Evolutionary conservation across 2,113 vertebrate genomes (phyloP).

Genomic region (Urocitellus parryii): DNA sequence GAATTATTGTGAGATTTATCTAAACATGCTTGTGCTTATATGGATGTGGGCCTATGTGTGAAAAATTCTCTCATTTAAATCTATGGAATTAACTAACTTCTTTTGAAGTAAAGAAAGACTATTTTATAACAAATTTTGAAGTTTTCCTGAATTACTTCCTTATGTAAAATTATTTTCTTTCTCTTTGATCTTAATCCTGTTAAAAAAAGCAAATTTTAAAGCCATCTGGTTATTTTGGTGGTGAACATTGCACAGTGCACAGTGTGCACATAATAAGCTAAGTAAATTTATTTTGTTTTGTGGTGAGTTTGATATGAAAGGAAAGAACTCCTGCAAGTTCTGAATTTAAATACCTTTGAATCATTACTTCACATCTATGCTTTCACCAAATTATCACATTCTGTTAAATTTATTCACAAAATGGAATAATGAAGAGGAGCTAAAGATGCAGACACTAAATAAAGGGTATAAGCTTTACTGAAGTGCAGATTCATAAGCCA

Average conservation of each 20-base stretch:
- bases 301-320: neutral
- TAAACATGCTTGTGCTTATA: neutral
- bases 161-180: conserved; percentile 1
- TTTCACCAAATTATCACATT: conserved; percentile 23
- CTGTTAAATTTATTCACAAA: neutral
- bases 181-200: neutral
- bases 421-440: neutral
- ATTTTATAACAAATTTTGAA: conserved; percentile 21
- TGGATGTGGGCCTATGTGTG: neutral
- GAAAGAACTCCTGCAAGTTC: neutral
- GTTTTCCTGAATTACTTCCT: neutral
- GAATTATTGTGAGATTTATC: conserved; percentile 17
- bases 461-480: neutral
- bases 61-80: neutral
- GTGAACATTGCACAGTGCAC: neutral
- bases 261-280: neutral
- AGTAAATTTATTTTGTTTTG: conserved; percentile 37
- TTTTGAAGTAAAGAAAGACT: conserved; percentile 12
- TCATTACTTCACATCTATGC: neutral
- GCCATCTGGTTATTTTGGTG: neutral
- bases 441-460: neutral
- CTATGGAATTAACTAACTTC: neutral
- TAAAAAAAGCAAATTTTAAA: conserved; percentile 43
- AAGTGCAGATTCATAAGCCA: neutral
- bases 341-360: conserved; percentile 1